phyloP scores from a whole-genome alignment of 92 coral and sea anemone species.

The Ricordea florida region DNA sequence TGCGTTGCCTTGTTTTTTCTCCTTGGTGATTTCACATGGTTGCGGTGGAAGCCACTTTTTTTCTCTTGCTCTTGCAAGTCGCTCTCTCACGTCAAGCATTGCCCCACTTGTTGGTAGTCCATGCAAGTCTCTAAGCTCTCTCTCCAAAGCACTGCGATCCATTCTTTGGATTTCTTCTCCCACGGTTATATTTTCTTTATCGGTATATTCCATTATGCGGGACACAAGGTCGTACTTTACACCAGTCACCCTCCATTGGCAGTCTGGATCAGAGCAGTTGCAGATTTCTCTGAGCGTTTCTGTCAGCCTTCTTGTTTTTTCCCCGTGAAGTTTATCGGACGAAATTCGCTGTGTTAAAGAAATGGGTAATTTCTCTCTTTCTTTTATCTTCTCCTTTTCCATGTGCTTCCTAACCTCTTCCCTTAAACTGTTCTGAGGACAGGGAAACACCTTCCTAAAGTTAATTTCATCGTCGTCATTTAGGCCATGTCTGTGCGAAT shows the following conservation, averaged over 20 bases:
- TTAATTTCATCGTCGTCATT: constrained; percentile 1
- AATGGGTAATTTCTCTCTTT: constrained; percentile 1
- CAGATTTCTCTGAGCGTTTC: constrained; percentile 42
- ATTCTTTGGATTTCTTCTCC: constrained; percentile 1
- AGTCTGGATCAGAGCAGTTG: constrained; percentile 21
- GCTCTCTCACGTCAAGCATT: constrained; percentile 16
- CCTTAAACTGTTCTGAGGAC: constrained; percentile 34
- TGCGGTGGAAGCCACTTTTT: constrained; percentile 14
- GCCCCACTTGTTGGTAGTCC: constrained; percentile 19
- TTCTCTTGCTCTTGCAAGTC: background rate
- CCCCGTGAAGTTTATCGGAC: constrained; percentile 38
- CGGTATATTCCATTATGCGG: constrained; percentile 58
- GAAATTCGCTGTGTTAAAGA: constrained; percentile 13
- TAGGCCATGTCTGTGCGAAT: constrained; percentile 11
- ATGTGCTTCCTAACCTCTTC: constrained; percentile 23
- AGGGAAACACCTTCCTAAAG: constrained; percentile 28
- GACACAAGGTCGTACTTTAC: constrained; percentile 57
- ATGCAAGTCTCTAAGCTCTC: constrained; percentile 9
- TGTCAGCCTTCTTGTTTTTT: constrained; percentile 14
- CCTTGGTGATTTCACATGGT: background rate
- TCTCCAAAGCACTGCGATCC: background rate
- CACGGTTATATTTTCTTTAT: background rate
- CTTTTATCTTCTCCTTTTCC: constrained; percentile 33
- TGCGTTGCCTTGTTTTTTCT: background rate
- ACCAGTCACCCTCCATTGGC: constrained; percentile 42